Evolutionary conservation across 2,797 vertebrate genomes (phyloP).

Genomic region (Hyperoplus lanceolatus): DNA sequence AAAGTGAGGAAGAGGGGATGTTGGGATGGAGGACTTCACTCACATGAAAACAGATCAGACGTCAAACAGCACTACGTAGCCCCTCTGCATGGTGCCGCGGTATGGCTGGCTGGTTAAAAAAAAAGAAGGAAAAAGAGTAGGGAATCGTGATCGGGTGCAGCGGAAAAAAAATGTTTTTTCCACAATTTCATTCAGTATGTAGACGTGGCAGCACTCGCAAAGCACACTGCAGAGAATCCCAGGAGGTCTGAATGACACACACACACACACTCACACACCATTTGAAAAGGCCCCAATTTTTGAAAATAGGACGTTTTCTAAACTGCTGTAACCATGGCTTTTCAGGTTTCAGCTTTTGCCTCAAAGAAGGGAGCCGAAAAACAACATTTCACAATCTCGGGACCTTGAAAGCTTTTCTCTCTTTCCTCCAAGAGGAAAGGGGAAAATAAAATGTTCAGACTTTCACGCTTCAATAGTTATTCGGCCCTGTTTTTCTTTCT

Average conservation of each 20-base stretch:
- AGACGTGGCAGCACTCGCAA: conserved; percentile 46
- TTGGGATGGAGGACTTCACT: conserved; percentile 37
- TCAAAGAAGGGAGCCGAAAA: conserved; percentile 77
- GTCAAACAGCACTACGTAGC: conserved; percentile 54
- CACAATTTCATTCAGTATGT: conserved; percentile 51
- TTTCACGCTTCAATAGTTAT: conserved; percentile 81
- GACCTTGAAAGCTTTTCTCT: conserved; percentile 80
- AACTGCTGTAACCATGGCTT: conserved; percentile 81
- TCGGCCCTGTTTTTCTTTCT: conserved; percentile 55
- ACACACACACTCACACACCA: conserved; percentile 19
- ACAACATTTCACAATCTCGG: conserved; percentile 82
- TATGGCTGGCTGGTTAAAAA: conserved; percentile 43
- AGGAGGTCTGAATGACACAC: conserved; percentile 72
- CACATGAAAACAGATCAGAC: conserved; percentile 51
- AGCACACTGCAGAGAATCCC: conserved; percentile 64
- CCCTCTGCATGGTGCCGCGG: conserved; percentile 52
- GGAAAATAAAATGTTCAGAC: conserved; percentile 76
- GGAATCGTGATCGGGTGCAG: conserved; percentile 36
- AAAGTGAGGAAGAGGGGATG: conserved; percentile 24
- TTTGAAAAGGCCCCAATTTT: conserved; percentile 80
- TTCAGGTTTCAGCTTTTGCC: conserved; percentile 76
- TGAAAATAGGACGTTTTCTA: conserved; percentile 79
- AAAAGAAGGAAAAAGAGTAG: conserved; percentile 52
- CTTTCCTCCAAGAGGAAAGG: conserved; percentile 68
- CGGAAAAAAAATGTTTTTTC: conserved; percentile 42